These are phyloP conservation scores for Apodemia zela DNA, from an alignment of 2,888 invertebrate genomes.

Conservation along the genomic window DNA sequence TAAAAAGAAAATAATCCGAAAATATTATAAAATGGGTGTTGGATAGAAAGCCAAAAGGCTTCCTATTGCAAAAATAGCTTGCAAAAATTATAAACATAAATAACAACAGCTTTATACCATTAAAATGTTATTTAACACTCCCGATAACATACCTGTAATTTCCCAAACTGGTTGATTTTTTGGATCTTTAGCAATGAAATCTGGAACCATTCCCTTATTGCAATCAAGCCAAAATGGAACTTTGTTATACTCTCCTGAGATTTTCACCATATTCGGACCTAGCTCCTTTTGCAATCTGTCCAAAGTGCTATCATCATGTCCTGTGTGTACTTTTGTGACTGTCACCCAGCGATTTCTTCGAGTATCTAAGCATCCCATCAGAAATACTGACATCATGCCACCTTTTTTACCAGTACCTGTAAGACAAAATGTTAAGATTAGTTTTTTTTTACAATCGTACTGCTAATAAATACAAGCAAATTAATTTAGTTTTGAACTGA, in stretches of 20 bases:
- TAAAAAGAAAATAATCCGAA: too few species aligned
- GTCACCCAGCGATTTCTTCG: constrained; percentile 87
- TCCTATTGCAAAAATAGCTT: too few species aligned
- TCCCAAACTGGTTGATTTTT: constrained; percentile 96
- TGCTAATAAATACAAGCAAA: too few species aligned
- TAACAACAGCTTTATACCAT: too few species aligned
- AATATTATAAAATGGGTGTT: too few species aligned
- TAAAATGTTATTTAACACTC: not conserved
- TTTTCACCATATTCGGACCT: constrained; percentile 86
- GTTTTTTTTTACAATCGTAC: not conserved
- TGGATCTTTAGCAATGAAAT: constrained; percentile 92
- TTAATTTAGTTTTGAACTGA: too few species aligned
- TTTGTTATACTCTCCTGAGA: constrained; percentile 85
- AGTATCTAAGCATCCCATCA: constrained; percentile 94
- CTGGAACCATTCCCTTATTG: constrained; percentile 91
- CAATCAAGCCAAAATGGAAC: constrained; percentile 91
- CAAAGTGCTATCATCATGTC: constrained; percentile 93
- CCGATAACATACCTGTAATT: constrained; percentile 84
- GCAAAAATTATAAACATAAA: too few species aligned
- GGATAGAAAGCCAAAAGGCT: too few species aligned
- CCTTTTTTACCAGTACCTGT: constrained; percentile 90
- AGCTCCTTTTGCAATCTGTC: constrained; percentile 85
- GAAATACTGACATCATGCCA: constrained; percentile 94
- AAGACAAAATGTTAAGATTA: constrained; percentile 16
- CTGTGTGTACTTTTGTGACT: constrained; percentile 94